Evolutionary conservation across 2,797 vertebrate genomes (phyloP).

Genomic region (Ptychobarbus kaznakovi): DNA sequence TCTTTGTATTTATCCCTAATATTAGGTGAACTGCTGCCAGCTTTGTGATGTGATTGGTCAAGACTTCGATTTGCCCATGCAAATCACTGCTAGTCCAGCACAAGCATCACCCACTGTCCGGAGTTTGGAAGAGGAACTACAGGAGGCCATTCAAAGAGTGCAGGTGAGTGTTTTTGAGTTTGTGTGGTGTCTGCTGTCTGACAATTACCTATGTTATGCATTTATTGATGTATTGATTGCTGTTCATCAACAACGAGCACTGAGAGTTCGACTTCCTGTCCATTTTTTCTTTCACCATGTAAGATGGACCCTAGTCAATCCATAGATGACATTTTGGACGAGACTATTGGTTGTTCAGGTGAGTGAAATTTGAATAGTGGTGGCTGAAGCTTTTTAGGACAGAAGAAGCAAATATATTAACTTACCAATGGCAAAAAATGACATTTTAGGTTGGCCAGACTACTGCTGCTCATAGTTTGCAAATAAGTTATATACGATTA

Average conservation of each 20-base stretch:
- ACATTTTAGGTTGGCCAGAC: not conserved
- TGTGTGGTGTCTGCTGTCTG: slow-evolving; percentile 5
- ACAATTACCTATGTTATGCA: slow-evolving; percentile 6
- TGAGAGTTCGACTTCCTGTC: slow-evolving; percentile 25
- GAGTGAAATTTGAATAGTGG: slow-evolving; percentile 58
- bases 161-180: slow-evolving; percentile 75
- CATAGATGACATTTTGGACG: slow-evolving; percentile 89
- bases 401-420: not conserved
- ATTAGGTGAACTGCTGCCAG: slow-evolving; percentile 78
- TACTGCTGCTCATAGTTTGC: not conserved
- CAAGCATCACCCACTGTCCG: slow-evolving; percentile 72
- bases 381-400: not conserved
- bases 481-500: not conserved
- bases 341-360: slow-evolving; percentile 77
- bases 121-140: slow-evolving; percentile 89
- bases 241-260: slow-evolving; percentile 33
- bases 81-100: slow-evolving; percentile 83
- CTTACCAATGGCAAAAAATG: not conserved
- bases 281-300: slow-evolving; percentile 46
- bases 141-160: slow-evolving; percentile 90
- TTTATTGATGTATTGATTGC: slow-evolving; percentile 31
- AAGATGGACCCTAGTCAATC: slow-evolving; percentile 88
- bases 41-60: slow-evolving; percentile 82
- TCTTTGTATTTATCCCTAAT: slow-evolving; percentile 1
- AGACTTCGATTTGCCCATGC: slow-evolving; percentile 86